Base-by-base conservation (phyloP, 2,797 vertebrate genomes). In the Poecile montanus region DNA sequence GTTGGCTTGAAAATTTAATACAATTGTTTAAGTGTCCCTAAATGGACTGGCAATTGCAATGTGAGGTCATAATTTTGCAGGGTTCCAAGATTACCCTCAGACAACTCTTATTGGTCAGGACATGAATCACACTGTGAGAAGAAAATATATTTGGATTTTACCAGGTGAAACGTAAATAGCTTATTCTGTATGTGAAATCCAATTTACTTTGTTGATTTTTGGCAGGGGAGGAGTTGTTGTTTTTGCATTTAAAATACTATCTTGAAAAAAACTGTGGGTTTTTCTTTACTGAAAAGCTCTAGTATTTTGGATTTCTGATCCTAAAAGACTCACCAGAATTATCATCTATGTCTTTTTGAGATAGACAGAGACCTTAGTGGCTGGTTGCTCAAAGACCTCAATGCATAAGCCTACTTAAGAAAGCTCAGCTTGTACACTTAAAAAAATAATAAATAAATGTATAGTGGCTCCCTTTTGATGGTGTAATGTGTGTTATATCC, bases 31-130 rank as follows among this genome's bases (percentile, higher is more conserved):
- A 97, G 91, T 94, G 79, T 83, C 92, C 96, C 96, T 95, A 97
- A 97, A 97, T 96, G 96, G 94, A 85, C 95, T 97, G 89, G 92
- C 97, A 98, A 96, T 97, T 98, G 91, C 96, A 90, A 78, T 66
- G 81, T 96, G 94, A 97, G 93, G 91, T 96, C 91, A 95, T 91
- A 83, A 90, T 96, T 97, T 90, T 96, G 89, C 80, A 94, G 84
- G 91, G 72, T 96, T 97, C 95, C 89, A 97, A 96, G 95, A 92
- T 82, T 92, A 86, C 76, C 78, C 78, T 84, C 90, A 83, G 80
- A 61, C 88, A 96, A 81, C 77, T 89, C 91, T 61, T 65, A 50
- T 5, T 82, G 62, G 63, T 66, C 34, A 65, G 65, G 57, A 61
- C 53, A 73, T 20, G 65, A 80, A 62, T 77, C 42, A 58, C 47